Evolutionary conservation across 2,888 invertebrate species (phyloP).

Genomic region (Plagiodera versicolora): DNA sequence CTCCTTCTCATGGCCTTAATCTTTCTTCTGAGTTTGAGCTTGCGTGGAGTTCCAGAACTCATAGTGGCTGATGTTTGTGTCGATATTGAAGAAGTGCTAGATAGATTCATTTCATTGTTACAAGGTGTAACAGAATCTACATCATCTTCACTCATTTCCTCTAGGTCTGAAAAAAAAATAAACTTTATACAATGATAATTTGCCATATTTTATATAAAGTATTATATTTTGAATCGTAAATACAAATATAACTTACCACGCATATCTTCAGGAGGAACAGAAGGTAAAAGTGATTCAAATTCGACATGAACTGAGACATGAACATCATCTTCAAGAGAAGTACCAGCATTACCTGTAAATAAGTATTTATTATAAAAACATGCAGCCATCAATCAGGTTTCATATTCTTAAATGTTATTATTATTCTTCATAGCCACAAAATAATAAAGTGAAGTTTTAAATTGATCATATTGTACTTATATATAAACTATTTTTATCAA

Average conservation of each 20-base stretch:
- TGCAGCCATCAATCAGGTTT: no score
- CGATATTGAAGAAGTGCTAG: not conserved
- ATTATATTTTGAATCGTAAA: no score
- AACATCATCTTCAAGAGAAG: no score
- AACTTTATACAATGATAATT: not conserved
- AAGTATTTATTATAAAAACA: no score
- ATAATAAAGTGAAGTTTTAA: not conserved
- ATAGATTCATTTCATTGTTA: not conserved
- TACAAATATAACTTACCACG: no score
- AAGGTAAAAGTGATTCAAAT: no score
- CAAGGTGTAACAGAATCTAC: not conserved
- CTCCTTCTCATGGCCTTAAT: not conserved
- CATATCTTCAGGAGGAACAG: no score
- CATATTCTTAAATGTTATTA: no score
- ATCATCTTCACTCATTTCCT: not conserved
- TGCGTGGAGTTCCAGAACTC: constrained; percentile 8
- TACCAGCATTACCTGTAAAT: no score
- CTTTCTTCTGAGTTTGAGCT: constrained; percentile 4
- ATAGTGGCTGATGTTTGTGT: constrained; percentile 10
- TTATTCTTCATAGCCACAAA: not conserved
- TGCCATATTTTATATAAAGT: no score
- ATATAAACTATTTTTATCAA: not conserved
- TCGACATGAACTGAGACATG: no score
- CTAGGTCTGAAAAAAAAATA: not conserved
- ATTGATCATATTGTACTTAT: not conserved